phyloP scores from a whole-genome alignment of 2,888 invertebrate genomes.

The Octonoba sinensis region DNA sequence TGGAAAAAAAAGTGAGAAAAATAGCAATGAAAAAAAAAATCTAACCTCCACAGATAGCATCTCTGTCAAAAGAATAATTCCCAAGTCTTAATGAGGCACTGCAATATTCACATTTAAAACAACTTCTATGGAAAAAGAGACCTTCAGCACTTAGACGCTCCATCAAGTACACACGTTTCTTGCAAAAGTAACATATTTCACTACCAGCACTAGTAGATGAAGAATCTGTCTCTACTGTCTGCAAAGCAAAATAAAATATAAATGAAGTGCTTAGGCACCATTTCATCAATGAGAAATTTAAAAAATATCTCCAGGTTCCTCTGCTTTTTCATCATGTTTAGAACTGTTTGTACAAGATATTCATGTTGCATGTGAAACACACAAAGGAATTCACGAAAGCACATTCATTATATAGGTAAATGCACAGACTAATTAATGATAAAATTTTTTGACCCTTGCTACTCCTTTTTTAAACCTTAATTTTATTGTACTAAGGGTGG shows the following conservation, averaged over 20 bases:
- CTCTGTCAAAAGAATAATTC: slow-evolving; percentile 81
- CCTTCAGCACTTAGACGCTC: slow-evolving; percentile 92
- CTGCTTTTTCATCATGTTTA: too few species aligned
- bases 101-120: slow-evolving; percentile 95
- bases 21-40: slow-evolving; percentile 67
- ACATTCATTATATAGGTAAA: too few species aligned
- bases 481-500: too few species aligned
- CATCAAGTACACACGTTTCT: slow-evolving; percentile 91
- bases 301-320: too few species aligned
- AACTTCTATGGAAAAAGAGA: slow-evolving; percentile 89
- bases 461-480: too few species aligned
- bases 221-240: slow-evolving; percentile 30
- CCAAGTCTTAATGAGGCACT: slow-evolving; percentile 85
- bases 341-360: too few species aligned
- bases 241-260: slow-evolving; percentile 13
- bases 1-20: not conserved
- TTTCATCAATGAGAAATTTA: too few species aligned
- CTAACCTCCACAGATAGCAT: slow-evolving; percentile 75
- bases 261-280: not conserved
- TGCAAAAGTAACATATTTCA: slow-evolving; percentile 88
- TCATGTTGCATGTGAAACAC: too few species aligned
- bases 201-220: slow-evolving; percentile 74
- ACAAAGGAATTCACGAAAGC: too few species aligned
- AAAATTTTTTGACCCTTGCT: too few species aligned
- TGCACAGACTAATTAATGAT: too few species aligned